phyloP scores from a whole-genome alignment of 2,888 invertebrate species.

The Cryptus viduatorius region DNA sequence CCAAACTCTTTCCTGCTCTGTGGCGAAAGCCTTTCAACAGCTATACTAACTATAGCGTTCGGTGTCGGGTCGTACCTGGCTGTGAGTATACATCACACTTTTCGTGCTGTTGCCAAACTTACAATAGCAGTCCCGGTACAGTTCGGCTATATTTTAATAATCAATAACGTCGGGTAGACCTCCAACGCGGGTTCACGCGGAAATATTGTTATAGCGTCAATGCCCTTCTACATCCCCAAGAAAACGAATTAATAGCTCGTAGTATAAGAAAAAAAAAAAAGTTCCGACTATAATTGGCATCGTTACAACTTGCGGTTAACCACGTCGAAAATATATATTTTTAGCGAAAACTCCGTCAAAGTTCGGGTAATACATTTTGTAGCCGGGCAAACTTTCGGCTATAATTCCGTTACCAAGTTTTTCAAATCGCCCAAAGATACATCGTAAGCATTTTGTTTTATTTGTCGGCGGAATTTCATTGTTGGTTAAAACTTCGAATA shows the following conservation, averaged over 20 bases:
- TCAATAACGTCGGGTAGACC: constrained; percentile 13
- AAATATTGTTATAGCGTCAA: constrained; percentile 6
- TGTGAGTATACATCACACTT: constrained; percentile 27
- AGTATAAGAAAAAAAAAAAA: not conserved
- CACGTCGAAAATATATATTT: not conserved
- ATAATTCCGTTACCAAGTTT: not conserved
- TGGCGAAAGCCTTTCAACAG: not conserved
- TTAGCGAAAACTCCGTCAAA: not conserved
- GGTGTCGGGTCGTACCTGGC: constrained; percentile 56
- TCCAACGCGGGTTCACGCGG: not conserved
- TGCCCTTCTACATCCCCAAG: not conserved
- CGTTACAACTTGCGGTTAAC: not conserved
- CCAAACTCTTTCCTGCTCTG: not conserved
- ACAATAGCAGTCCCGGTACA: not conserved
- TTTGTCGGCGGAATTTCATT: not conserved
- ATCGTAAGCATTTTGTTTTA: not conserved
- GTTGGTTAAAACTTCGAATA: not conserved
- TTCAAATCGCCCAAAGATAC: not conserved
- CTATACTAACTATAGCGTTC: not conserved
- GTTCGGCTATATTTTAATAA: constrained; percentile 24
- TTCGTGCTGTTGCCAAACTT: constrained; percentile 12
- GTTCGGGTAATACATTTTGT: not conserved
- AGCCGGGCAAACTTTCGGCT: not conserved
- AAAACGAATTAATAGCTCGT: not conserved
- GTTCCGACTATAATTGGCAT: not conserved